Base-by-base conservation (phyloP, 2,888 invertebrate species). In the Azorinus chamasolen region DNA sequence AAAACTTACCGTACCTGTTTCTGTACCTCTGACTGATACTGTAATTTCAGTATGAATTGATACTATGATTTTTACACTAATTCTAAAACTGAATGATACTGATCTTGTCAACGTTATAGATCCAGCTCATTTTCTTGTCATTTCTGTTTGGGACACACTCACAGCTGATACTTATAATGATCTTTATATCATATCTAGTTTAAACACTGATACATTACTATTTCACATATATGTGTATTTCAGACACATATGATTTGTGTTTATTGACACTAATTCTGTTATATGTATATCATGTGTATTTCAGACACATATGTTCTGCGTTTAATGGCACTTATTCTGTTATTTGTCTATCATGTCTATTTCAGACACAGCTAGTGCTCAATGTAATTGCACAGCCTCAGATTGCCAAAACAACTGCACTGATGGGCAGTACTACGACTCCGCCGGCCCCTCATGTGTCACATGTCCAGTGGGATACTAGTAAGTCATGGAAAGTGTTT, bases 401-500 rank as follows among this genome's bases (percentile, higher is more conserved):
- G 82, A 79, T 22, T 82, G 82, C 58, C 46, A 41, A 22, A 43
- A 48, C 12, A 71, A 32, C 25, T 82, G 82, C 64, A 25, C 66
- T 39, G 73, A 78, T n/a, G 82, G 82, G 43, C 45, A 50, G 10
- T 82, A 64, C 37, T 70, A 53, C 50, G 64, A 57, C 6, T 24
- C 6, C 14, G 12, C 46, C 0, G 32, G 32, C 18, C 25, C 45
- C 12, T 62, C 61, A 5, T 82, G 82, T 51, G 58, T 61, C 1
- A 64, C 70, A 27, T 82, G 82, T 45, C 63, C 59, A 0, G 20
- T 66, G 1, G 82, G 82, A 25, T 61, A 82, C 64, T 82, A 82
- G 76, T 76, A 76, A 76, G 76, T 76, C 2, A 48, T 48, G 14
- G 14, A 14, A 10, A 14, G n/a, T n/a, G n/a, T n/a, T n/a, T n/a